A percentile compares a stretch with the other conserved stretches of the same genome.
Evolutionary conservation across 2,797 vertebrate genomes (phyloP).

Genomic region (Danionella dracula): DNA sequence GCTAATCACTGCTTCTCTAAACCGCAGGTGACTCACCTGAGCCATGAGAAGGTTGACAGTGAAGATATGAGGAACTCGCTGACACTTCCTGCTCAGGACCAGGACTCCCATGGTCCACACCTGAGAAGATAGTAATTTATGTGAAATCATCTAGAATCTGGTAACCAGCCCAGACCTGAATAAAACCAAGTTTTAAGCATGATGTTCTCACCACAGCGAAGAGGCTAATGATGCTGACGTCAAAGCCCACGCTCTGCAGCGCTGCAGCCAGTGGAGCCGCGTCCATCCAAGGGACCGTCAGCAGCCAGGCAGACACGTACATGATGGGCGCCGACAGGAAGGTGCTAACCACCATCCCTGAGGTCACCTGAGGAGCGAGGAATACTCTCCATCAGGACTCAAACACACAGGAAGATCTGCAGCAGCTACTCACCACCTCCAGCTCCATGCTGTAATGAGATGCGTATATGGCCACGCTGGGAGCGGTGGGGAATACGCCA

Average conservation of each 20-base stretch:
- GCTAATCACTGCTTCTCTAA: neutral
- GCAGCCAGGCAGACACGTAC: conserved; percentile 93
- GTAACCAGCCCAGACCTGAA: too few species aligned
- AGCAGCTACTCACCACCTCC: conserved; percentile 82
- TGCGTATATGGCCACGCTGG: conserved; percentile 95
- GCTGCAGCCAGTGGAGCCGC: conserved; percentile 76
- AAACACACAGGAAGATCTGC: neutral
- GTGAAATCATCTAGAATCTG: too few species aligned
- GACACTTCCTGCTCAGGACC: conserved; percentile 88
- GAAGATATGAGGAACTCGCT: conserved; percentile 86
- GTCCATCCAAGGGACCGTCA: conserved; percentile 88
- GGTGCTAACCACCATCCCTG: conserved; percentile 96
- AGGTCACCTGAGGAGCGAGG: conserved; percentile 85
- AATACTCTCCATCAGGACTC: too few species aligned
- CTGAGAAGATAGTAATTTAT: conserved; percentile 62
- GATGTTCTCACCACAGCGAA: conserved; percentile 89
- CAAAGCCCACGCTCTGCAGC: conserved; percentile 86
- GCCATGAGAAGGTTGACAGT: conserved; percentile 86
- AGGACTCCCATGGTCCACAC: conserved; percentile 86
- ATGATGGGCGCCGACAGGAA: conserved; percentile 97
- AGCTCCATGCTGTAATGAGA: conserved; percentile 94
- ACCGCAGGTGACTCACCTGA: conserved; percentile 72
- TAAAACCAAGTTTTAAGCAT: too few species aligned
- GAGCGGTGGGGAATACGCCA: conserved; percentile 91
- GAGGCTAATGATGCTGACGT: conserved; percentile 90